Percentiles rank a stretch among this genome's conserved stretches.
These are phyloP conservation scores for Catharus bicknelli DNA, from an alignment of 2,113 vertebrate genomes.

Conservation along the genomic window DNA sequence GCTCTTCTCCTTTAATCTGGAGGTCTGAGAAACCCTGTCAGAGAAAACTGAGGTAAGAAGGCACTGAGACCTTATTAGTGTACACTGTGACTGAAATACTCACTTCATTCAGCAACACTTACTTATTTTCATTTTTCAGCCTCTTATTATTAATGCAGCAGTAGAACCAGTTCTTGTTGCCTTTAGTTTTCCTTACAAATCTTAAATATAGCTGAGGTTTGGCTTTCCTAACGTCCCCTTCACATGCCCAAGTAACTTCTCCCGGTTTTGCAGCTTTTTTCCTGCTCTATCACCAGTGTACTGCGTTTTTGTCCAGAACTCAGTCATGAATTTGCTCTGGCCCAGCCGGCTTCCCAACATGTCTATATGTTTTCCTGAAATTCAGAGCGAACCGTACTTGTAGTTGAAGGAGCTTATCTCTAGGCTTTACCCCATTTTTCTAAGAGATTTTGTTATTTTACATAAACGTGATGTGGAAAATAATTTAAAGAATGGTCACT, in stretches of 20 bases:
- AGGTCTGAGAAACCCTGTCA: neutral
- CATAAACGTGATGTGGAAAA: neutral
- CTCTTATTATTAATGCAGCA: neutral
- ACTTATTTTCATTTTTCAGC: neutral
- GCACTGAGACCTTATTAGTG: neutral
- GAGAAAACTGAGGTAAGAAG: neutral
- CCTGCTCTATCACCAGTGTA: neutral
- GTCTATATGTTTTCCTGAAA: neutral
- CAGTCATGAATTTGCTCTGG: neutral
- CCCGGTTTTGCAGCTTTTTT: neutral
- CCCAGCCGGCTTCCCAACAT: neutral
- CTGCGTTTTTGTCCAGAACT: accelerated
- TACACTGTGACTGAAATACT: neutral
- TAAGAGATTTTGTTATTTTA: neutral
- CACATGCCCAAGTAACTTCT: neutral
- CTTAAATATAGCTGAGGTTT: neutral
- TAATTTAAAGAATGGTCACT: neutral
- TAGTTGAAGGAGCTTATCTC: neutral
- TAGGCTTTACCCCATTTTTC: neutral
- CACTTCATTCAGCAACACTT: neutral
- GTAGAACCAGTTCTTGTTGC: neutral
- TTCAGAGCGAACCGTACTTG: neutral
- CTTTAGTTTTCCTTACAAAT: neutral
- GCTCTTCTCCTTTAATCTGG: neutral
- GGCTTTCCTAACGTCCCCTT: neutral